Percentiles rank a stretch among this genome's conserved stretches.
Evolutionary conservation across 2,113 vertebrate genomes (phyloP).

Genomic region (Stegostoma tigrinum): DNA sequence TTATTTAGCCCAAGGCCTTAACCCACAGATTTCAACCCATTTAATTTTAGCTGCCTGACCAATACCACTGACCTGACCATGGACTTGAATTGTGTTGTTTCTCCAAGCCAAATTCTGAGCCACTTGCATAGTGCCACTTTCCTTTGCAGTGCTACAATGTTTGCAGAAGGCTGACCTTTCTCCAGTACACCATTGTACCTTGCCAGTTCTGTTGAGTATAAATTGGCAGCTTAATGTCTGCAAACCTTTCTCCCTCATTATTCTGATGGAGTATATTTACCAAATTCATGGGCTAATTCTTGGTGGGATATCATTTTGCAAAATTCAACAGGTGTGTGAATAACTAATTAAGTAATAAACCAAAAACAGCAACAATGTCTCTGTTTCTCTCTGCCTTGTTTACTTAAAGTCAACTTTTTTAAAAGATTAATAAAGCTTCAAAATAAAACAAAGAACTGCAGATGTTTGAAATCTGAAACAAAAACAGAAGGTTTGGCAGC

Average conservation of each 20-base stretch:
- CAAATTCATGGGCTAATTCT: neutral
- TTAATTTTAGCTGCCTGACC: neutral
- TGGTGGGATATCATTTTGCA: neutral
- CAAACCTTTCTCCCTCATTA: neutral
- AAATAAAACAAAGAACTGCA: no score
- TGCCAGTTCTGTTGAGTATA: neutral
- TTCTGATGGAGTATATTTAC: neutral
- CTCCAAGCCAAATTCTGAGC: neutral
- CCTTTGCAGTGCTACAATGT: neutral
- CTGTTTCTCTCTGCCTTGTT: neutral
- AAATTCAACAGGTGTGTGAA: neutral
- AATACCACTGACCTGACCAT: neutral
- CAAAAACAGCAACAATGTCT: neutral
- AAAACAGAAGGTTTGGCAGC: no score
- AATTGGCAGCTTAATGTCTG: neutral
- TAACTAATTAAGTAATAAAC: neutral
- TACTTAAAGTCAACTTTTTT: neutral
- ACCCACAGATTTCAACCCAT: neutral
- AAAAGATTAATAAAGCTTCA: no score
- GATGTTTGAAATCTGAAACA: no score
- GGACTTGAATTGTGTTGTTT: neutral
- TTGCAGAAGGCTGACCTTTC: neutral
- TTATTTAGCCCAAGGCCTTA: neutral
- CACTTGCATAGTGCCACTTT: no score
- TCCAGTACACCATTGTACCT: no score